Evolutionary conservation across 2,797 vertebrate species (phyloP), one percentile per base, ranked within the genome.

Genomic region (Cossypha polioptera): DNA sequence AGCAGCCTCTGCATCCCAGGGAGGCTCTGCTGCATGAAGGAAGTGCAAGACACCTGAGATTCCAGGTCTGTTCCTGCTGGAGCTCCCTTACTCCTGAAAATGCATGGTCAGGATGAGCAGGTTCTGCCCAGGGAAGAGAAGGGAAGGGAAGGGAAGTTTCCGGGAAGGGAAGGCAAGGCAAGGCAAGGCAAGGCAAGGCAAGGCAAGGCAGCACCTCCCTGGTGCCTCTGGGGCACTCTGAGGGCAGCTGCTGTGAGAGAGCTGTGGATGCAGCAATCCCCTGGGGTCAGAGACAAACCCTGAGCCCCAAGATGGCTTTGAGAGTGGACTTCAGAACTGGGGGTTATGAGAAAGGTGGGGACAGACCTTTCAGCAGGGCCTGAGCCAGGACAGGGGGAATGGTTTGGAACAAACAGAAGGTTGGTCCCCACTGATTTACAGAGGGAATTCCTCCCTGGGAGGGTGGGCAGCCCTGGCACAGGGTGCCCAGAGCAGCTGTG

Each of bases 361-460:
- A 35, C 35, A 35, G 35, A 35, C 35, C 35, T 35, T 35, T 35
- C 35, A 35, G 35, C 35, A 35, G n/a, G 35, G 35, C 35, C 35
- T 35, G 35, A 35, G 35, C 31, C 4, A 58, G 48, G 43, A n/a
- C 14, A 31, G 16, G 25, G 24, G 10, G 7, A 11, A 59, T 12
- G 28, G 38, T 16, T 83, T 77, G 35, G 47, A 48, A 36, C 4
- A 11, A 7, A 26, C 36, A 73, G 18, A 54, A 15, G 6, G 31
- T 2, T 16, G 11, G 11, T 31, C 51, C 8, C 33, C 26, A 3
- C 3, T 13, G 54, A 42, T 25, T 20, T 5, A 5, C 61, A 36
- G 33, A 53, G 38, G 33, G 29, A 7, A n/a, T 55, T 24, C 0
- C 12, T 63, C 20, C 4, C 2, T 0, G 3, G 4, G 11, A 40